Evolutionary conservation across 2,888 invertebrate species (phyloP).

Genomic region (Mylabris sibirica): DNA sequence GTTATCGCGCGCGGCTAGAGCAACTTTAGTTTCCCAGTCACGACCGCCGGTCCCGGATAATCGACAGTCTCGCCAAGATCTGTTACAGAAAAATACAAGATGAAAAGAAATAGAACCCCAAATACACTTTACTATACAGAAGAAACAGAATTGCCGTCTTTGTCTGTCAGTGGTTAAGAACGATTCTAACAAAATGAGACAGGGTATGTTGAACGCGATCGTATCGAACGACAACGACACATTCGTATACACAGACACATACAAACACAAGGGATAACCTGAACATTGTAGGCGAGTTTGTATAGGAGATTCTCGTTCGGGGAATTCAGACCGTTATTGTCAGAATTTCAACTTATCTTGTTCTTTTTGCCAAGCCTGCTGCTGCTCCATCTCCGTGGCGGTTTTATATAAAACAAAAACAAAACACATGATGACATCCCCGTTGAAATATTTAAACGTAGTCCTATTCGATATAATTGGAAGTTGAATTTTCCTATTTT

Average conservation of each 20-base stretch:
- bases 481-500: too few species aligned
- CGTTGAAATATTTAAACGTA: background rate
- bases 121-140: constrained; percentile 27
- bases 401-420: constrained; percentile 21
- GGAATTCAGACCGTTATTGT: constrained; percentile 60
- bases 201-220: background rate
- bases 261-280: constrained; percentile 50
- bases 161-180: constrained; percentile 21
- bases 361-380: constrained; percentile 44
- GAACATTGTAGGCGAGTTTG: constrained; percentile 58
- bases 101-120: constrained; percentile 28
- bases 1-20: constrained; percentile 53
- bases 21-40: constrained; percentile 55
- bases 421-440: background rate
- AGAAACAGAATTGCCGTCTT: constrained; percentile 22
- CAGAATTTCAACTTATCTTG: constrained; percentile 58
- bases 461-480: background rate
- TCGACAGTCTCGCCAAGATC: constrained; percentile 57
- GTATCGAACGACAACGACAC: constrained; percentile 13
- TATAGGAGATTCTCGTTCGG: constrained; percentile 60
- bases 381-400: constrained; percentile 28
- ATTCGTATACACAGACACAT: constrained; percentile 16
- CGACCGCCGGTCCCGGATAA: constrained; percentile 60
- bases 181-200: constrained; percentile 14
- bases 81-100: constrained; percentile 53